Base-by-base conservation (phyloP, 2,113 vertebrate species). In the Pholis gunnellus region DNA sequence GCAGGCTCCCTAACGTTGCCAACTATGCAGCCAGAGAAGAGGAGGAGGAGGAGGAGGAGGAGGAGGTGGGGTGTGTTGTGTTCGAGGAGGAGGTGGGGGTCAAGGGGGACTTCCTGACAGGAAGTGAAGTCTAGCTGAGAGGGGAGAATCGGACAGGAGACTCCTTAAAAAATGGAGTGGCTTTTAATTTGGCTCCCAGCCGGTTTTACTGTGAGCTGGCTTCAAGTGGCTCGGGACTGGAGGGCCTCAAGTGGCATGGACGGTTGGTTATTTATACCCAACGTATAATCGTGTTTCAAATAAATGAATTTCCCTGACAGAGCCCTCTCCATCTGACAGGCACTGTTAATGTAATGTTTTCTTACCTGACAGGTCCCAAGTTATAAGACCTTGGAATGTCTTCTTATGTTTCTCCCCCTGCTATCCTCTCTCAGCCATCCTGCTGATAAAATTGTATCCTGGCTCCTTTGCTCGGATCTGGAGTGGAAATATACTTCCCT, bases 21-120 rank as follows among this genome's bases (percentile, higher is more conserved):
- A 94, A 94, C 96, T 96, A 95, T 96, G 96, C 95, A 92, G 92
- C 82, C 46, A 89, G 95, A 95, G 84, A 74, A 94, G 96, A 44
- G 86, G 76, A 18, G 44, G 61, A 7, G 36, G 72, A 95, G 73
- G 71, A 85, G 75, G 76, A 78, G 83, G 75, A 56, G 94, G 96
- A 38, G 84, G 73, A 15, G 46, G 63, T 5, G 38, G 72, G 95
- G 73, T 34, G 74, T 54, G 86, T 82, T 86, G 89, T 85, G 84
- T 82, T 34, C n/a, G n/a, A n/a, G 72, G 74, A 85, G 73, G 77
- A 78, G 82, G 78, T 70, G 46, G 57, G 83, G 88, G 86, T 92
- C 82, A 84, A 57, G 64, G 80, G 72, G 87, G 80, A 93, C 95
- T 97, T 98, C 97, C 97, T 97, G 97, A 96, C 96, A 98, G 97